Percentiles rank a stretch among this genome's conserved stretches.
These are phyloP conservation scores for Erithacus rubecula DNA, from an alignment of 2,797 vertebrate species.

Conservation along the genomic window DNA sequence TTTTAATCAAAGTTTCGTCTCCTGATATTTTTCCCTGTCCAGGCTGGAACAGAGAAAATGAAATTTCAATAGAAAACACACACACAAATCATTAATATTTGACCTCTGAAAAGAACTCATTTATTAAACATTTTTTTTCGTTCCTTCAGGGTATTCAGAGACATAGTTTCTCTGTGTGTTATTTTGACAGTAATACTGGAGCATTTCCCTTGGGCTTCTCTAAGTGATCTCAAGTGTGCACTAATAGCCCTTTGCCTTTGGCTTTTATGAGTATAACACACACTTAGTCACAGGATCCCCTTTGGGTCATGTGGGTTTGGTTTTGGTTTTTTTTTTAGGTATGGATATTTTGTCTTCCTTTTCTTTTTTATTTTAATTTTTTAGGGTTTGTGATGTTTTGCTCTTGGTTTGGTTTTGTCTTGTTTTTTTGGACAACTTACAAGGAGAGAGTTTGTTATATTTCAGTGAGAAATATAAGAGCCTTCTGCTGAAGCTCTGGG, in stretches of 20 bases:
- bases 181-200: slow-evolving; percentile 5
- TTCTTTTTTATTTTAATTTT: no score
- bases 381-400: rapidly evolving
- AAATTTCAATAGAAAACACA: slow-evolving; percentile 44
- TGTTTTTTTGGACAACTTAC: background rate
- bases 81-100: slow-evolving; percentile 63
- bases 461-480: background rate
- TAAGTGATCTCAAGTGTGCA: slow-evolving; percentile 62
- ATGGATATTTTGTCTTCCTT: rapidly evolving
- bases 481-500: background rate
- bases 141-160: slow-evolving; percentile 22
- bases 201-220: slow-evolving; percentile 16
- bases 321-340: background rate
- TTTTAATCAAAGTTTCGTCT: slow-evolving; percentile 59
- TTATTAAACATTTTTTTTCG: slow-evolving; percentile 46
- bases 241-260: slow-evolving; percentile 49
- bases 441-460: background rate
- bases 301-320: background rate
- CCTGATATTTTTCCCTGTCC: slow-evolving; percentile 49
- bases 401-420: background rate
- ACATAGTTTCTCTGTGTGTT: slow-evolving; percentile 8
- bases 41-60: slow-evolving; percentile 46
- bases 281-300: slow-evolving; percentile 24
- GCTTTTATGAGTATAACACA: slow-evolving; percentile 18
- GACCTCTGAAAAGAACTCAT: slow-evolving; percentile 54